A percentile compares a stretch with the other conserved stretches of the same genome.
phyloP scores from a whole-genome alignment of 2,113 vertebrate species.

The Rynchops niger region DNA sequence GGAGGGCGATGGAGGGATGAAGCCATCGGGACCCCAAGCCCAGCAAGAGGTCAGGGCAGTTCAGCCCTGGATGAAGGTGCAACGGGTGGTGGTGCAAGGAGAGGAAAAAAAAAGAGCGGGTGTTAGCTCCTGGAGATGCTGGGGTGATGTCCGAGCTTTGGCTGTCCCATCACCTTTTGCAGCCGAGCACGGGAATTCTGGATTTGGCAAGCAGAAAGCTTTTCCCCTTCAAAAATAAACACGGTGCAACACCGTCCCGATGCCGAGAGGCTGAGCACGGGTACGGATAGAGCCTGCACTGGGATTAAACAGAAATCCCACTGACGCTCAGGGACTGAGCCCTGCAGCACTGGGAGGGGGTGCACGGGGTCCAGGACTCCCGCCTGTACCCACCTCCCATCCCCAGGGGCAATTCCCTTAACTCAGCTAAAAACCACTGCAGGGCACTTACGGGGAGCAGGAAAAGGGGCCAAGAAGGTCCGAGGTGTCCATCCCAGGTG shows the following conservation, averaged over 20 bases:
- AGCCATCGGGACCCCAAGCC: background rate
- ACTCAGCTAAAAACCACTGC: background rate
- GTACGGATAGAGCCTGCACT: too few relatives aligned
- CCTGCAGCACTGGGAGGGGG: too few relatives aligned
- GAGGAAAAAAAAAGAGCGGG: background rate
- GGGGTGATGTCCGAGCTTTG: too few relatives aligned
- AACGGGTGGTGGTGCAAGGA: too few relatives aligned
- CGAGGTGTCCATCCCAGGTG: accelerated
- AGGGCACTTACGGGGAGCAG: background rate
- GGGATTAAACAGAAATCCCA: background rate
- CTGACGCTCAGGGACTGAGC: too few relatives aligned
- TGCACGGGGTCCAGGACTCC: background rate
- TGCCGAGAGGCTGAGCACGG: background rate
- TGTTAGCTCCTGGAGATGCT: accelerated
- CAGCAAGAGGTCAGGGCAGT: background rate
- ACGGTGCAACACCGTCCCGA: too few relatives aligned
- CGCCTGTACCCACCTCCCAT: background rate
- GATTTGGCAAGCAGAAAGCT: background rate
- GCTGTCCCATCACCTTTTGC: background rate
- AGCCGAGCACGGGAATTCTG: accelerated
- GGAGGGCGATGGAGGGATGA: background rate
- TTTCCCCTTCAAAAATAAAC: background rate
- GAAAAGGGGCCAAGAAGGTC: background rate
- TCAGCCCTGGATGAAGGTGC: background rate
- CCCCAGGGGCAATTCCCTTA: accelerated